Evolutionary conservation across 2,797 vertebrate genomes (phyloP), one percentile per base, ranked within the genome.

Genomic region (Chelon auratus): DNA sequence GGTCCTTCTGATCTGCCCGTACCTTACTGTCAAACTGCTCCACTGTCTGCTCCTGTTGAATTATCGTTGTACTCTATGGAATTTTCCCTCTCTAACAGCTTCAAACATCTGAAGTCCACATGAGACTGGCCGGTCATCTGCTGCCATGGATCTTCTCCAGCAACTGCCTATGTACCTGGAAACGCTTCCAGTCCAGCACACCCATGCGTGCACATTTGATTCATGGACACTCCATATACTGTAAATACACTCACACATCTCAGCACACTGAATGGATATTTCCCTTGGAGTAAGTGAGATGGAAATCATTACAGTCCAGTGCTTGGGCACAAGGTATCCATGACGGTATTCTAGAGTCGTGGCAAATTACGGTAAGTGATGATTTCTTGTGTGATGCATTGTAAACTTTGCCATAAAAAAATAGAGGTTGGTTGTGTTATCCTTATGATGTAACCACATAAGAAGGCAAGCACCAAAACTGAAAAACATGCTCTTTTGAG

Each of bases 71-170:
- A 26, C 61, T 69, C 62, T 45, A 59, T 70, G 87, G 87, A 91
- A 88, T 86, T 85, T 86, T 70, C 30, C 39, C 57, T 82, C 75
- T 77, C 70, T 67, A 54, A 61, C 72, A 67, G 68, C 74, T 75
- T 80, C 40, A 66, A 78, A 90, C 91, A 91, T 92, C 87, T 90
- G 91, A 93, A 6, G 75, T 72, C 86, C 89, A 91, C 77, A 86
- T 89, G 90, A 89, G 47, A 62, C 62, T 2, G 13, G 20, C 48
- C 18, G 51, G 56, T 87, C 83, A 75, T 77, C 78, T 82, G 72
- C 75, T 70, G 83, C 73, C 36, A 7, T 80, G 79, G 66, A 79
- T 71, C 54, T 52, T 83, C 63, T 82, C 80, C 84, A 89, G 67
- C 55, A 52, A 60, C 57, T 70, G 73, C 64, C 61, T 54, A 30